Evolutionary conservation across 2,113 vertebrate genomes (phyloP), one percentile per base, ranked within the genome.

Genomic region (Trachemys scripta): DNA sequence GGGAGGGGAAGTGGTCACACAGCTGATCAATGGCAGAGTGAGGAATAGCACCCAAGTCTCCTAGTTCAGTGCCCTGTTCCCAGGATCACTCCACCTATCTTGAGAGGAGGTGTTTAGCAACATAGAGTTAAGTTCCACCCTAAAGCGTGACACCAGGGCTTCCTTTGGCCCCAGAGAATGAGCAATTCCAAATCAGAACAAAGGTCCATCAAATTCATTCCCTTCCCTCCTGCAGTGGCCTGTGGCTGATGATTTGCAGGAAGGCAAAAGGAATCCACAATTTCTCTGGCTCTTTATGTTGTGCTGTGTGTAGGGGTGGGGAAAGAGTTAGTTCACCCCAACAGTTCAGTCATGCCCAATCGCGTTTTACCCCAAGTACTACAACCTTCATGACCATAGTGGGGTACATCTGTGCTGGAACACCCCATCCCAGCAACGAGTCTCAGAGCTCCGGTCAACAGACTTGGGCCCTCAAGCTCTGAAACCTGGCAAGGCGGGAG

Each of bases 151-250:
- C 89, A 49, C 42, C 78, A 13, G 4, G 29, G 56, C 79, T 95
- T 83, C 84, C 38, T 87, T 75, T 75, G 38, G 81, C 88, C 35
- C 85, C 85, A 91, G 49, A 45, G 42, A 31, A 92, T 75, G 56
- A 95, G 82, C 59, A 94, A 20, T 51, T 81, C 92, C 87, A 83
- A 53, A 25, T 38, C 75, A 80, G 24, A 31, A 42, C 75, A 81
- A 54, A 9, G 57, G 85, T 79, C 87, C 81, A 45, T 45, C 22
- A 76, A 42, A 76, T 45, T 10, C 69, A 45, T 38, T 38, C 72
- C 65, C 87, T n/a, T 86, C 93, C 76, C 81, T 91, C 81, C 91
- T 31, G 14, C 81, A 84, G 35, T 57, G 45, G 38, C 10, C 72
- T 75, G 38, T 24, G 72, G 82, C 31, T 57, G 72, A n/a, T 13